phyloP scores from a whole-genome alignment of 1,140 invertebrate genomes.

The Heliconius melpomene region DNA sequence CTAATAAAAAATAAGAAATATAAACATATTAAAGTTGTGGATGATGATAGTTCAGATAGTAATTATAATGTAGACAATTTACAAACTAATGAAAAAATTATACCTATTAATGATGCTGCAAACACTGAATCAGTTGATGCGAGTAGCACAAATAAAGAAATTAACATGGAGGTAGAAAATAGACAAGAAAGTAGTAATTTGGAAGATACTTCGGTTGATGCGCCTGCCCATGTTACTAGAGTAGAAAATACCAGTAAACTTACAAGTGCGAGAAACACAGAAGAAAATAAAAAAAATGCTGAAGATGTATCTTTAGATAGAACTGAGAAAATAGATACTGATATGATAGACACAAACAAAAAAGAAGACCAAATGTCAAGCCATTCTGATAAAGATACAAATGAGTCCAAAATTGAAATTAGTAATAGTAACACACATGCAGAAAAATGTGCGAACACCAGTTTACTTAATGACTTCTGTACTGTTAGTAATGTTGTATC shows the following conservation, averaged over 20 bases:
- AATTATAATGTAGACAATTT: constrained; percentile 28
- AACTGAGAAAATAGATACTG: not conserved
- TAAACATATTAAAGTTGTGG: constrained; percentile 44
- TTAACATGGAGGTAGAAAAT: constrained; percentile 10
- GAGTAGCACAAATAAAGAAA: not conserved
- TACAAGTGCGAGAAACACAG: not conserved
- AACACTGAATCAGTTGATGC: not conserved
- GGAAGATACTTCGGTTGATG: not conserved
- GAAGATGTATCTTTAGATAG: not conserved
- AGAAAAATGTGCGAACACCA: not conserved
- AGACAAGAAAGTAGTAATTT: not conserved
- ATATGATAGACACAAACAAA: not conserved
- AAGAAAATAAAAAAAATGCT: not conserved
- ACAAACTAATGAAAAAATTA: constrained; percentile 2
- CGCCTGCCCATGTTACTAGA: not conserved
- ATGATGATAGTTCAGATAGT: constrained; percentile 47
- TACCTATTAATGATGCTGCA: not conserved
- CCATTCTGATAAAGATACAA: not conserved
- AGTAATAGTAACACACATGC: not conserved
- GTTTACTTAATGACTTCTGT: not conserved
- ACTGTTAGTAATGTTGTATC: not conserved
- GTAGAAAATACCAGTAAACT: not conserved
- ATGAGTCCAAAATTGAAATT: not conserved
- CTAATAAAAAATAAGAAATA: constrained; percentile 37
- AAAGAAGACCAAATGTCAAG: not conserved